Base-by-base conservation (phyloP, 2,888 invertebrate genomes). In the Amphipyra tragopoginis region DNA sequence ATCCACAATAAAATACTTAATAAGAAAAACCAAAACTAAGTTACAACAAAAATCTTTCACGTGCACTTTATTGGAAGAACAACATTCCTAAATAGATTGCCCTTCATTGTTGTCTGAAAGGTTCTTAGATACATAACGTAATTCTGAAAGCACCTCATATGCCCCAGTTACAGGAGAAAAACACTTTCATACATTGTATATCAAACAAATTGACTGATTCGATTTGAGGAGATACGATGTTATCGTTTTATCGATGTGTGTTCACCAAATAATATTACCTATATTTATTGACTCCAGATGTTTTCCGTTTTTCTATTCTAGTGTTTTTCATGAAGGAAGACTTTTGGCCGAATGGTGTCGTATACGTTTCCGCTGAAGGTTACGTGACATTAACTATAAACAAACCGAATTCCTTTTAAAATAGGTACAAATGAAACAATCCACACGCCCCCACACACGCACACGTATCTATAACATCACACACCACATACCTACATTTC, bases 141-240 rank as follows among this genome's bases (percentile, higher is more conserved):
- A 58, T 58, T 55, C 26, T 42, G 54, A 43, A 58, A 55, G 53
- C 42, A 50, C 50, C 40, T 11, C 47, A 50, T 21, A 52, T 52
- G 48, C 36, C 49, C 44, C n/a, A 49, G 49, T 53, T 44, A 55
- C 13, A 26, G 14, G 38, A 10, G 42, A 54, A 49, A 57, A 40
- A 21, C 21, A 21, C 21, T 21, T 21, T 15, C 39, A 39, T 54
- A 54, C 53, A 26, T 61, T 49, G 26, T 54, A n/a, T n/a, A 45
- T 45, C 57, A 58, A 15, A 40, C 36, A 62, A 53, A 62, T 58
- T 66, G 56, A 14, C 48, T 61, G 50, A 62, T 62, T 62, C 62
- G 33, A 66, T 62, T 65, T 45, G 44, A 54, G 49, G 8, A 40
- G 11, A 61, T 43, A 47, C 38, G 40, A 45, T 14, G 42, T 51